Evolutionary conservation across 2,797 vertebrate genomes (phyloP), one percentile per base, ranked within the genome.

Genomic region (Centropyge bicolor): DNA sequence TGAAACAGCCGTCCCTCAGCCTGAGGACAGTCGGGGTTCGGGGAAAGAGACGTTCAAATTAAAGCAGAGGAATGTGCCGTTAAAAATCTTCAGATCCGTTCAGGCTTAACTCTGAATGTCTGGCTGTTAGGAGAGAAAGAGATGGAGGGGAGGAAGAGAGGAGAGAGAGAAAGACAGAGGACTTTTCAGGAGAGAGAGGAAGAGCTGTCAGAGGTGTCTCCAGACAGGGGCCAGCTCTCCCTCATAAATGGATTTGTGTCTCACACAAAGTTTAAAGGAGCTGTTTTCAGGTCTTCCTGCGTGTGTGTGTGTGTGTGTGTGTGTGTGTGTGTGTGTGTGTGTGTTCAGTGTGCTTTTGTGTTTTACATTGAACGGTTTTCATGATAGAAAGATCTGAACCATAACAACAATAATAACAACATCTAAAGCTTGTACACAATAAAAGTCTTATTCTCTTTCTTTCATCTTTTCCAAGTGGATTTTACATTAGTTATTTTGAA

Each of bases 21-120:
- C 31, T 10, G 72, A 62, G 61, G 51, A 74, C 61, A 70, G 61
- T 72, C 68, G 20, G 52, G 35, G 59, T 24, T 56, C 52, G n/a
- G 79, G 66, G 61, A 84, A 76, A 49, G 20, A 86, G 51, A 80
- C 51, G 24, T 72, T 83, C 27, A 76, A 75, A 83, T 82, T 76
- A 82, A 87, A 88, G 72, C 38, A 59, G 55, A 86, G 74, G 88
- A 86, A 90, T 88, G 82, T 76, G 73, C 83, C 41, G 14, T 85
- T 83, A 76, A 82, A 81, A 80, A 82, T 82, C 76, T 82, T 82
- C 61, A 71, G 63, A 81, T 84, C 73, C 56, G 57, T 74, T 78
- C 62, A 49, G 61, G 71, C 27, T 88, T 86, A 78, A 54, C 54
- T 87, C 70, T 89, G 62, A 76, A 81, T 63, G 74, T 78, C 74